phyloP scores from a whole-genome alignment of 2,113 vertebrate species.

The Baryphthengus martii region DNA sequence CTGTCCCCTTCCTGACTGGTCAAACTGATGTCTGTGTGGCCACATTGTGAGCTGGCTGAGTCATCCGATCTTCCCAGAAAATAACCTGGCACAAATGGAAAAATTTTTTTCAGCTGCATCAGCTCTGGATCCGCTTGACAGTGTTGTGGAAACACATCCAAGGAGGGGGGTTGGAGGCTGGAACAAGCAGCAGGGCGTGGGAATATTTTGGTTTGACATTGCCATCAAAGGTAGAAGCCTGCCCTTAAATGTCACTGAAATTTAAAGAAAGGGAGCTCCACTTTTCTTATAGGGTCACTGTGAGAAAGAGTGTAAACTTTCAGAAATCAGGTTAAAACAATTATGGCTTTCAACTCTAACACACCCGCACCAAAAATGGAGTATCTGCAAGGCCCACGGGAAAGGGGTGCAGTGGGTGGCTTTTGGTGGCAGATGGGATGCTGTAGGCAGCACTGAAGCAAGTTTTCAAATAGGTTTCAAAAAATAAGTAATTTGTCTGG shows the following conservation, averaged over 20 bases:
- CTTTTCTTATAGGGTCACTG: neutral
- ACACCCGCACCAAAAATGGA: accelerated
- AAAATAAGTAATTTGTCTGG: neutral
- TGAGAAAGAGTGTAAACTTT: neutral
- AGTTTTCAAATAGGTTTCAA: neutral
- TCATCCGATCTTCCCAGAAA: neutral
- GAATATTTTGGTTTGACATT: neutral
- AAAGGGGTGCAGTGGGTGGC: neutral
- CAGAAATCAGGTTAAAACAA: neutral
- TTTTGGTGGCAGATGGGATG: neutral
- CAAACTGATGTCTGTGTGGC: neutral
- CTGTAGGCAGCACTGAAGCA: neutral
- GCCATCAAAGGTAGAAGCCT: neutral
- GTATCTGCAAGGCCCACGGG: neutral
- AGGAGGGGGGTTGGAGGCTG: neutral
- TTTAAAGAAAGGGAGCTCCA: neutral
- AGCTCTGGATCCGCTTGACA: neutral
- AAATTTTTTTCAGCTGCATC: neutral
- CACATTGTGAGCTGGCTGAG: neutral
- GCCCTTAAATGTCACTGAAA: neutral
- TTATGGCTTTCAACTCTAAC: neutral
- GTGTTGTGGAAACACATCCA: conserved; percentile 21
- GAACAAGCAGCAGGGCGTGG: neutral
- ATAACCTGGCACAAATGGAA: neutral
- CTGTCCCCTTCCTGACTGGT: neutral